Conservation (phyloP, 2,113 vertebrate genomes). For the Chaetops frenatus region DNA sequence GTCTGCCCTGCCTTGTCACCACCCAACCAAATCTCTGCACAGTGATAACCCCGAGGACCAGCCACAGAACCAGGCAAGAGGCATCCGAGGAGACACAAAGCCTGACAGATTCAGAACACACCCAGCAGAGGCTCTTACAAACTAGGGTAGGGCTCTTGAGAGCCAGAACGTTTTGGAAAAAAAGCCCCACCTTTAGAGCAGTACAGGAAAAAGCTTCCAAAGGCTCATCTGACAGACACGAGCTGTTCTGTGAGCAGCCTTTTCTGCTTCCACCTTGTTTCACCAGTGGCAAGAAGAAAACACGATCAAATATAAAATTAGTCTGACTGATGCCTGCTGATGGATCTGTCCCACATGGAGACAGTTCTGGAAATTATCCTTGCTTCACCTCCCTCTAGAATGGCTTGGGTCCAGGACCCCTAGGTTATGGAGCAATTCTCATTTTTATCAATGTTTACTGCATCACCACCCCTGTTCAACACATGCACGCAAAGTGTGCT, state of each 20-base stretch:
- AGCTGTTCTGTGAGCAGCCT: not conserved
- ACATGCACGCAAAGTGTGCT: not conserved
- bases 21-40: not conserved
- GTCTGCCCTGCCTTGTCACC: not conserved
- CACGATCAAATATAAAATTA: not conserved
- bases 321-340: not conserved
- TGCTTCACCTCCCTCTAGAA: not conserved
- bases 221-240: not conserved
- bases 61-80: fast-evolving
- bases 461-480: not conserved
- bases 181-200: not conserved
- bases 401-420: not conserved
- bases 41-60: not conserved
- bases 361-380: not conserved
- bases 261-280: not conserved
- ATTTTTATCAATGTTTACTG: not conserved
- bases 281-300: not conserved
- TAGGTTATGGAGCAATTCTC: not conserved
- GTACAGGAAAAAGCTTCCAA: not conserved
- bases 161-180: not conserved
- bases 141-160: not conserved
- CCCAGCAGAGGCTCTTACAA: not conserved
- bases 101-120: not conserved
- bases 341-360: not conserved
- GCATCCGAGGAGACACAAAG: not conserved